Conservation (phyloP, 2,888 invertebrate species). For the Acronicta psi region DNA sequence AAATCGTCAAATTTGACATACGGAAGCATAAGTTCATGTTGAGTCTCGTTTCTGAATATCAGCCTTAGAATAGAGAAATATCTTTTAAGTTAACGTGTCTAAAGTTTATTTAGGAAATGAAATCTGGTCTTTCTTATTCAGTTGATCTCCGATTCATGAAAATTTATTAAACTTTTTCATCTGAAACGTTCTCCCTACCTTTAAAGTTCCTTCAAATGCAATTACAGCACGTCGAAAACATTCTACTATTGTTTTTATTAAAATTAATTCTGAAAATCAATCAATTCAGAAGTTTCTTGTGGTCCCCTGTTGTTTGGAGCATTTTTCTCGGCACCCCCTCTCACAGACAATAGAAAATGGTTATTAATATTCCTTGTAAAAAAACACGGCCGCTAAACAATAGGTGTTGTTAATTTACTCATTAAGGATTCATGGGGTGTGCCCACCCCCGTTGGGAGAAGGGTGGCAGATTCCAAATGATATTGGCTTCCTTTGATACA, state of each 20-base stretch:
- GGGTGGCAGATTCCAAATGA: slow-evolving; percentile 61
- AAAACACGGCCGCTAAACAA: slow-evolving; percentile 85
- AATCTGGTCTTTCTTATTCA: slow-evolving; percentile 11
- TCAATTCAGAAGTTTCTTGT: slow-evolving; percentile 78
- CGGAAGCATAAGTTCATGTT: no score
- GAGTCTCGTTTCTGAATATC: no score
- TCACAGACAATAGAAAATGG: slow-evolving; percentile 80
- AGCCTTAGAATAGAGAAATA: no score
- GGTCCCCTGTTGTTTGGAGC: slow-evolving; percentile 62
- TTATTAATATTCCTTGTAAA: slow-evolving; percentile 87
- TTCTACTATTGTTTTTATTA: slow-evolving; percentile 84
- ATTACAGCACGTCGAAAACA: slow-evolving; percentile 81
- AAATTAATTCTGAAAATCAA: slow-evolving; percentile 88
- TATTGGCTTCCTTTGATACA: slow-evolving; percentile 63
- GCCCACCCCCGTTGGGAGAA: slow-evolving; percentile 56
- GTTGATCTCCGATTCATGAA: slow-evolving; percentile 35
- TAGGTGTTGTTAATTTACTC: slow-evolving; percentile 88
- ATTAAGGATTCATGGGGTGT: slow-evolving; percentile 86
- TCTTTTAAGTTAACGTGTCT: neutral
- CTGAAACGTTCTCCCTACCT: slow-evolving; percentile 38
- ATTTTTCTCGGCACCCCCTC: slow-evolving; percentile 68
- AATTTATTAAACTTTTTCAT: slow-evolving; percentile 41
- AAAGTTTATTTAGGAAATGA: slow-evolving; percentile 3
- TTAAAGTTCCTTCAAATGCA: slow-evolving; percentile 66
- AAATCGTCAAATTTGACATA: no score